Percentiles rank a stretch among this genome's conserved stretches.
Conservation (phyloP, 2,888 invertebrate genomes). For the Isotomurus palustris region DNA sequence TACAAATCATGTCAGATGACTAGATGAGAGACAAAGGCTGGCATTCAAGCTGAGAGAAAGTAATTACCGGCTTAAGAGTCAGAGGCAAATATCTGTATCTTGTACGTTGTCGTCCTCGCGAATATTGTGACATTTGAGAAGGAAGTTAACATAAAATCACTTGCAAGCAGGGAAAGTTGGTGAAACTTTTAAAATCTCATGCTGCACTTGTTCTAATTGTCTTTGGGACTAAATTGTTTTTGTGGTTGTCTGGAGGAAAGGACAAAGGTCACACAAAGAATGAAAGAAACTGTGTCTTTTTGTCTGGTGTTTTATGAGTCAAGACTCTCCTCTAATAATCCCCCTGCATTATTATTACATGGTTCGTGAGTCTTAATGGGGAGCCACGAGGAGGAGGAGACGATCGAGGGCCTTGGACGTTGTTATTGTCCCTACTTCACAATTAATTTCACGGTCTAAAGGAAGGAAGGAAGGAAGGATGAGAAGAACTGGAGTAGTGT, state of each 20-base stretch:
- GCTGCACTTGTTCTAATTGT: background rate
- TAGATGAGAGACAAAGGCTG: background rate
- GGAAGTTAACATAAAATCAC: background rate
- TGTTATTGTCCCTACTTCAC: no score
- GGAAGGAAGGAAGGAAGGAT: no score
- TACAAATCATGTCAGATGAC: background rate
- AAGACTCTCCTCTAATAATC: no score
- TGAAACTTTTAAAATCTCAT: background rate
- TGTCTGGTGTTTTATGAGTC: no score
- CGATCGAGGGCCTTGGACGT: no score
- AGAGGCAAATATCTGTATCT: conserved; percentile 46
- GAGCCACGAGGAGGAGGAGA: no score
- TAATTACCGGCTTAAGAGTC: conserved; percentile 46
- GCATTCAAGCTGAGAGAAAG: conserved; percentile 6
- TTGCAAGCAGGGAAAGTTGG: background rate
- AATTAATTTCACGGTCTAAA: no score
- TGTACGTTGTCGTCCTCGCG: conserved; percentile 39
- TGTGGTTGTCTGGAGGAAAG: background rate
- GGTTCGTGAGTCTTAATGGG: no score
- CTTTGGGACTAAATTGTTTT: background rate
- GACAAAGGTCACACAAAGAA: no score
- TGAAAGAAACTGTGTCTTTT: no score
- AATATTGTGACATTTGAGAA: conserved; percentile 32
- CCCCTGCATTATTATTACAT: no score
- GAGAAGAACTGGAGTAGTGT: background rate